phyloP scores from a whole-genome alignment of 2,888 invertebrate species.

The Torymus texanus region DNA sequence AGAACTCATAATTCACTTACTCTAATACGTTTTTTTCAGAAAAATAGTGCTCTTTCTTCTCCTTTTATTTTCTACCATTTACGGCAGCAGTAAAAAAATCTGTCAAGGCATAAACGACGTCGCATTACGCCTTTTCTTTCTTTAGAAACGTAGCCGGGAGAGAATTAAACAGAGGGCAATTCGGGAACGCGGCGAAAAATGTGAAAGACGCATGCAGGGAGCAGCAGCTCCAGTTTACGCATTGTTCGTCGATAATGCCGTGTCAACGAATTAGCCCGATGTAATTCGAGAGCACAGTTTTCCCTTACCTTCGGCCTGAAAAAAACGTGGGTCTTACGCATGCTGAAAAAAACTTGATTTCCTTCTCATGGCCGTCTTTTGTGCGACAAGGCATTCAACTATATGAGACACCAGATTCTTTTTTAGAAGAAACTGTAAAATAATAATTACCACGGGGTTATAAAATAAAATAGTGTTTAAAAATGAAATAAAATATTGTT shows the following conservation, averaged over 20 bases:
- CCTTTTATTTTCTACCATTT: conserved; percentile 19
- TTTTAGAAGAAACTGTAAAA: too few species aligned
- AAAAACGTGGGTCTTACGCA: conserved; percentile 9
- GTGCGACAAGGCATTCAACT: background rate
- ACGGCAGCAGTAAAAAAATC: conserved; percentile 37
- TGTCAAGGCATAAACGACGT: conserved; percentile 39
- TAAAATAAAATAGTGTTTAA: too few species aligned
- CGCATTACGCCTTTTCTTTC: conserved; percentile 41
- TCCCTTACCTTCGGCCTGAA: conserved; percentile 14
- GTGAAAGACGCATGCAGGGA: conserved; percentile 46
- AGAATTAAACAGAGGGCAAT: conserved; percentile 50
- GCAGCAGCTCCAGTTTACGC: conserved; percentile 36
- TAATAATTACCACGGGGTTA: too few species aligned
- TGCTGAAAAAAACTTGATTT: conserved; percentile 33
- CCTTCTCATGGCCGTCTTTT: background rate
- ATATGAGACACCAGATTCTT: conserved; percentile 4
- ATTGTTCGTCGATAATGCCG: conserved; percentile 56
- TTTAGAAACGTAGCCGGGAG: conserved; percentile 41
- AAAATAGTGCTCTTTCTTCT: background rate
- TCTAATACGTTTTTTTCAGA: conserved; percentile 4
- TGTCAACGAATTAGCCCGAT: conserved; percentile 67
- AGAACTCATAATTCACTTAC: conserved; percentile 6
- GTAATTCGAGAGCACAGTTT: conserved; percentile 62
- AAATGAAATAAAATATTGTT: too few species aligned
- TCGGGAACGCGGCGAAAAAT: conserved; percentile 45